Evolutionary conservation across 2,888 invertebrate species (phyloP).

Genomic region (Apotomis betuletana): DNA sequence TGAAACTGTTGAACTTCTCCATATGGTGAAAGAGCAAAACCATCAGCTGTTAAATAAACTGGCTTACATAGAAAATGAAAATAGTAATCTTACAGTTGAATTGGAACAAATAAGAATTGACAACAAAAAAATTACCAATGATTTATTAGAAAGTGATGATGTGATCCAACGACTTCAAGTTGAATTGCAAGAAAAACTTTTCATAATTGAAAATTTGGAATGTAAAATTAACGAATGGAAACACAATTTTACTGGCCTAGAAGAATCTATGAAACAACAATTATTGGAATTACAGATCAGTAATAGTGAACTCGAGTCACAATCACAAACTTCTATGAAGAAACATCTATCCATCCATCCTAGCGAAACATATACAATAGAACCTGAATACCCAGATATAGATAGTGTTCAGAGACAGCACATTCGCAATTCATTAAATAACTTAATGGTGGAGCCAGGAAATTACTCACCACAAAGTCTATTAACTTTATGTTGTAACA

Average conservation of each 20-base stretch:
- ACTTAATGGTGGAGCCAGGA: slow-evolving; percentile 44
- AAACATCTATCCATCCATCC: slow-evolving; percentile 15
- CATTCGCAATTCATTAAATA: slow-evolving; percentile 39
- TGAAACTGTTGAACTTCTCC: slow-evolving; percentile 55
- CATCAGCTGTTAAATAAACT: slow-evolving; percentile 50
- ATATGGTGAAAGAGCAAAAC: slow-evolving; percentile 54
- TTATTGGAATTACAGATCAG: slow-evolving; percentile 57
- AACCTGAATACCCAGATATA: slow-evolving; percentile 40
- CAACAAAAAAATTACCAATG: slow-evolving; percentile 50
- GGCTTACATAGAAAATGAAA: slow-evolving; percentile 50
- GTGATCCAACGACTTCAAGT: slow-evolving; percentile 56
- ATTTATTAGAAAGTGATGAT: slow-evolving; percentile 54
- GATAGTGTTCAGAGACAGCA: slow-evolving; percentile 33
- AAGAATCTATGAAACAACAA: slow-evolving; percentile 58
- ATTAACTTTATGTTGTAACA: slow-evolving; percentile 67
- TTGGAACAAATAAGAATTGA: slow-evolving; percentile 52
- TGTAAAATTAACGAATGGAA: slow-evolving; percentile 58
- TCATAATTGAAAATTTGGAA: slow-evolving; percentile 60
- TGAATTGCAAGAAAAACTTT: slow-evolving; percentile 59
- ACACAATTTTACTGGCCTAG: slow-evolving; percentile 56
- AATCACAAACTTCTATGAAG: slow-evolving; percentile 15
- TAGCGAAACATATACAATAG: slow-evolving; percentile 28
- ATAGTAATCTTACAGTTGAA: slow-evolving; percentile 48
- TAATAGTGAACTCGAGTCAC: slow-evolving; percentile 58
- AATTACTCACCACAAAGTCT: slow-evolving; percentile 64